These are phyloP conservation scores for Anticlea derivata DNA, from an alignment of 2,888 invertebrate species.

Conservation along the genomic window DNA sequence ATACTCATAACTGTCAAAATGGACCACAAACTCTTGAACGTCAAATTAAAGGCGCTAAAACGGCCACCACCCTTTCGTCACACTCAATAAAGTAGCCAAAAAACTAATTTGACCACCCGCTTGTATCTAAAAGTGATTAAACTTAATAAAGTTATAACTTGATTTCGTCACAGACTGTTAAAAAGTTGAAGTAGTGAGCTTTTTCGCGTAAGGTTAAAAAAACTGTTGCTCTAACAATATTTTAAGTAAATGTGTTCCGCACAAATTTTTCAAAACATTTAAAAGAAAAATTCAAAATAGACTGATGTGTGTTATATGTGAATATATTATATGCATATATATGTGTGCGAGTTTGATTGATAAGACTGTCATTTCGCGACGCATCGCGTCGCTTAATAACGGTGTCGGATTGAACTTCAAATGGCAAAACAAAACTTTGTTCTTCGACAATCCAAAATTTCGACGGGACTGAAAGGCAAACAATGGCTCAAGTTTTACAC, in stretches of 20 bases:
- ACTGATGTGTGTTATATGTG: too few species aligned
- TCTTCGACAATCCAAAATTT: too few species aligned
- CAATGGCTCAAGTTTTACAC: neutral
- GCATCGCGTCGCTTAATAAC: too few species aligned
- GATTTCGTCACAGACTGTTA: slow-evolving; percentile 44
- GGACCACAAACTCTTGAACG: slow-evolving; percentile 46
- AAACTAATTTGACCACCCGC: slow-evolving; percentile 48
- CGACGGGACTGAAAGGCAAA: too few species aligned
- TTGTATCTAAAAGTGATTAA: slow-evolving; percentile 54
- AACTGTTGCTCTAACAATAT: neutral
- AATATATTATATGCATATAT: too few species aligned
- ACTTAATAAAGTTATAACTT: slow-evolving; percentile 67
- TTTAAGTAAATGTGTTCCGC: slow-evolving; percentile 16
- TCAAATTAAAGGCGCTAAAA: slow-evolving; percentile 67
- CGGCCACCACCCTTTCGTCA: slow-evolving; percentile 68
- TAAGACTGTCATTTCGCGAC: too few species aligned
- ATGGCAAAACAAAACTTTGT: too few species aligned
- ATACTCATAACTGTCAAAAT: slow-evolving; percentile 51
- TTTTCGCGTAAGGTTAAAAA: slow-evolving; percentile 5
- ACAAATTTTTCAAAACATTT: neutral
- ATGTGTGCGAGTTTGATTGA: too few species aligned
- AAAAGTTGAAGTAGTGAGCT: slow-evolving; percentile 10
- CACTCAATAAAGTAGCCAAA: slow-evolving; percentile 57
- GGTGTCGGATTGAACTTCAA: too few species aligned
- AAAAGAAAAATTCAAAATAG: too few species aligned